phyloP scores from a whole-genome alignment of 2,888 invertebrate genomes.

The Pristionchus maxplancki region DNA sequence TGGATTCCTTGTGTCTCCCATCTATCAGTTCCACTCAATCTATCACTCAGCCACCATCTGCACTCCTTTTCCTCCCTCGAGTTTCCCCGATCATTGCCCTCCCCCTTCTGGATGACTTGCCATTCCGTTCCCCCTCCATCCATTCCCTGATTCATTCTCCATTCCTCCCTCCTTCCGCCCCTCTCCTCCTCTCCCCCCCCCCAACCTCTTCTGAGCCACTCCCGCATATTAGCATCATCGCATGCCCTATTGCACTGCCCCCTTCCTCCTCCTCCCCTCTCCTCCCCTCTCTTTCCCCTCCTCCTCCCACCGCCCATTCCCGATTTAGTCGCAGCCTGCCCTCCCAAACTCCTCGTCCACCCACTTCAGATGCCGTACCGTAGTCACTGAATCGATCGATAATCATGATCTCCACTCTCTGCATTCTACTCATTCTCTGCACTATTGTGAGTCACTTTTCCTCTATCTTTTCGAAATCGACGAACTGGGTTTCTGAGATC shows the following conservation, averaged over 20 bases:
- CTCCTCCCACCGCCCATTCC: conserved; percentile 10
- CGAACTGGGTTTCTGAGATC: neutral
- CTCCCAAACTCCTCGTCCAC: neutral
- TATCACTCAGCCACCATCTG: conserved; percentile 31
- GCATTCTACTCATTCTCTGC: conserved; percentile 3
- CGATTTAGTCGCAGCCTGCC: conserved; percentile 41
- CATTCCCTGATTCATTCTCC: conserved; percentile 7
- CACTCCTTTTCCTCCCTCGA: neutral
- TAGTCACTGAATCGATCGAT: neutral
- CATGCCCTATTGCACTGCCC: conserved; percentile 23
- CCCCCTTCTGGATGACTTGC: conserved; percentile 1
- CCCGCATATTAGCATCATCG: conserved; percentile 38
- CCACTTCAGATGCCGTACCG: conserved; percentile 15
- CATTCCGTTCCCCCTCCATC: conserved; percentile 5
- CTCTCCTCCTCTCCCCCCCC: neutral
- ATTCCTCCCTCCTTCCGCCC: neutral
- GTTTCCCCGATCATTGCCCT: neutral
- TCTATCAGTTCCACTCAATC: conserved; percentile 38
- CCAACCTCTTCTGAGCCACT: conserved; percentile 15
- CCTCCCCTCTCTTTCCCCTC: neutral
- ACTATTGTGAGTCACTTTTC: conserved; percentile 13
- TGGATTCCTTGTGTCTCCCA: neutral
- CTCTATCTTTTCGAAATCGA: neutral
- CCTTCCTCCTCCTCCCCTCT: neutral
- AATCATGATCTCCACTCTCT: conserved; percentile 1